Percentiles rank a stretch among this genome's conserved stretches.
Evolutionary conservation across 2,888 invertebrate genomes (phyloP).

Genomic region (Teleogryllus oceanicus): DNA sequence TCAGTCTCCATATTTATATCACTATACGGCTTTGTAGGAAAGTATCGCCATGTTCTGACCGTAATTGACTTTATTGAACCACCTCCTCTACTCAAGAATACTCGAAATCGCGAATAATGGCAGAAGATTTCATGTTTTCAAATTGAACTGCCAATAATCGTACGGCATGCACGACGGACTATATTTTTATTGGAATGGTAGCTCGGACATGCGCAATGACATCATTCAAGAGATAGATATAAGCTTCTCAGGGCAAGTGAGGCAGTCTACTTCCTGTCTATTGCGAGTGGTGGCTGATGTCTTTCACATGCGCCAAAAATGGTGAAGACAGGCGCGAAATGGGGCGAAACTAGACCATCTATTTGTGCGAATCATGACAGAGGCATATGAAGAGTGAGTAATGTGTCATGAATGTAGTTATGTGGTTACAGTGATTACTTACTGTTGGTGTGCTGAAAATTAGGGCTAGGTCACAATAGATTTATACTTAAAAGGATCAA

Average conservation of each 20-base stretch:
- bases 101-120: background rate
- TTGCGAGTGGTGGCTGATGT: conserved; percentile 39
- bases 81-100: background rate
- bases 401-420: conserved; percentile 38
- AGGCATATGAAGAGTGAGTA: conserved; percentile 86
- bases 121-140: background rate
- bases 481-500: background rate
- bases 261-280: conserved; percentile 39
- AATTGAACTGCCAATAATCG: background rate
- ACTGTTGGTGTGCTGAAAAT: conserved; percentile 37
- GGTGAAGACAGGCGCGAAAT: conserved; percentile 77
- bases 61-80: background rate
- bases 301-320: conserved; percentile 68
- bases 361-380: conserved; percentile 85
- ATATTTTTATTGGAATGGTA: conserved; percentile 35
- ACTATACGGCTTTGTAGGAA: background rate
- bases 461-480: conserved; percentile 40
- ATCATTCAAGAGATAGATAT: conserved; percentile 35
- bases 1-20: conserved; percentile 11
- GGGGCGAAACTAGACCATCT: conserved; percentile 79
- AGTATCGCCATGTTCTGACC: background rate
- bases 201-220: conserved; percentile 36
- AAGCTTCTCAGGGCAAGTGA: conserved; percentile 33
- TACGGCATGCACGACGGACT: conserved; percentile 29
- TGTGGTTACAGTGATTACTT: conserved; percentile 24